phyloP scores from a whole-genome alignment of 2,113 vertebrate genomes.

The Esox niger region DNA sequence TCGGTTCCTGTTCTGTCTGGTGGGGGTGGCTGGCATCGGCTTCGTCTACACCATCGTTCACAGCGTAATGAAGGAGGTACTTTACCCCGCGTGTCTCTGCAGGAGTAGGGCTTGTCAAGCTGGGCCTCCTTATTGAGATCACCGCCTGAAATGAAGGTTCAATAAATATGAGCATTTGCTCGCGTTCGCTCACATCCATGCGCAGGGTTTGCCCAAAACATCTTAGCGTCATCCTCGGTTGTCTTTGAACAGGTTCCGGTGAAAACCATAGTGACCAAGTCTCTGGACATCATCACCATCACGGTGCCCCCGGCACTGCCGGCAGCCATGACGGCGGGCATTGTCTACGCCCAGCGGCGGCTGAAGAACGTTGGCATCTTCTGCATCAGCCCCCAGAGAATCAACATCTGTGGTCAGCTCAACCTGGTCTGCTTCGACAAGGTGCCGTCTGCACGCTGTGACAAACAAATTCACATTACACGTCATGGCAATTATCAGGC shows the following conservation, averaged over 20 bases:
- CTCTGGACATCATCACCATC: slow-evolving; percentile 95
- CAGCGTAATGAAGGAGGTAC: slow-evolving; percentile 86
- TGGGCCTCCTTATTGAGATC: too few species aligned
- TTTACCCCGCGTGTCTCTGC: too few species aligned
- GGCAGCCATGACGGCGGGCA: slow-evolving; percentile 93
- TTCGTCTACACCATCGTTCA: slow-evolving; percentile 90
- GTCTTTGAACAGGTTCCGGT: slow-evolving; percentile 73
- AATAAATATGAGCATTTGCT: too few species aligned
- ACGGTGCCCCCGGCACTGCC: slow-evolving; percentile 94
- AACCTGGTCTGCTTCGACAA: slow-evolving; percentile 98
- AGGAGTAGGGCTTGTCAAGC: too few species aligned
- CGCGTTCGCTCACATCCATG: too few species aligned
- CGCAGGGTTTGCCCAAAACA: not conserved
- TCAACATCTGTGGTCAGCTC: slow-evolving; percentile 96
- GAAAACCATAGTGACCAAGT: slow-evolving; percentile 82
- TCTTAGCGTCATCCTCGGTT: slow-evolving; percentile 26
- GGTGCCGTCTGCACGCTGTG: slow-evolving; percentile 62
- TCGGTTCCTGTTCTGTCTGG: slow-evolving; percentile 92
- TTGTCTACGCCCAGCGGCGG: slow-evolving; percentile 92
- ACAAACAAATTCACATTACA: not conserved
- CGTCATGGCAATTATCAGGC: too few species aligned
- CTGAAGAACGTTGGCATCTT: slow-evolving; percentile 89
- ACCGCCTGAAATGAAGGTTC: too few species aligned
- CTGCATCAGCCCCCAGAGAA: slow-evolving; percentile 96
- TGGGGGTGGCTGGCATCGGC: slow-evolving; percentile 87